Conservation (phyloP, 1,140 invertebrate species). For the Arion vulgaris region DNA sequence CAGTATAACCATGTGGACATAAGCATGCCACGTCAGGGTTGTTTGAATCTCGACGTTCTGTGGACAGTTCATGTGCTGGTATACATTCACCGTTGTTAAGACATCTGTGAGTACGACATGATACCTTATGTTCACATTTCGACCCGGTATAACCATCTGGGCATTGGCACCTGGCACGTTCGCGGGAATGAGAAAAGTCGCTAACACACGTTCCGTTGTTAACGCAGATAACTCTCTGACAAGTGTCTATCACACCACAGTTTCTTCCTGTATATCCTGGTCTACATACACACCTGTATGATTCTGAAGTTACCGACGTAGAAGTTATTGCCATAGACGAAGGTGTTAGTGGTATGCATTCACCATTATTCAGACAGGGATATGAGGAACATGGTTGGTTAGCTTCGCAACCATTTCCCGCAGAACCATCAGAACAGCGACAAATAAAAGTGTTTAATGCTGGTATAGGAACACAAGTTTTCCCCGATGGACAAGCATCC, state of each 20-base stretch:
- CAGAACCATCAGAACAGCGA: neutral
- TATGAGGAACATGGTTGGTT: conserved; percentile 5
- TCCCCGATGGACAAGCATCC: neutral
- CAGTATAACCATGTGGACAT: conserved; percentile 12
- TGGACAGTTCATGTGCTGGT: neutral
- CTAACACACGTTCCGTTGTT: conserved; percentile 19
- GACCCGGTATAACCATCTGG: neutral
- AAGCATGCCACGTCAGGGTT: neutral
- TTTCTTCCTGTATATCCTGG: neutral
- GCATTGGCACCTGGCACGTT: neutral
- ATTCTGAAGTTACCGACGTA: neutral
- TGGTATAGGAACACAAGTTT: conserved; percentile 18
- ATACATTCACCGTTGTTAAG: conserved; percentile 15
- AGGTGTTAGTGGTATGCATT: neutral
- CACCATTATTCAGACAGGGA: conserved; percentile 17
- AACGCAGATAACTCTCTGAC: neutral
- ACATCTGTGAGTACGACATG: conserved; percentile 6
- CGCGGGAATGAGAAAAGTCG: neutral
- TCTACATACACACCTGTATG: neutral
- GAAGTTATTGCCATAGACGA: too few species aligned
- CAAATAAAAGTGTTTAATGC: neutral
- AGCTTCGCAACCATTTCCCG: neutral
- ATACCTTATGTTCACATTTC: neutral
- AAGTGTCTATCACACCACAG: neutral
- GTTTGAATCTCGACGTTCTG: neutral